Conservation (phyloP, 2,797 vertebrate genomes). For the Yasuhikotakia modesta region DNA sequence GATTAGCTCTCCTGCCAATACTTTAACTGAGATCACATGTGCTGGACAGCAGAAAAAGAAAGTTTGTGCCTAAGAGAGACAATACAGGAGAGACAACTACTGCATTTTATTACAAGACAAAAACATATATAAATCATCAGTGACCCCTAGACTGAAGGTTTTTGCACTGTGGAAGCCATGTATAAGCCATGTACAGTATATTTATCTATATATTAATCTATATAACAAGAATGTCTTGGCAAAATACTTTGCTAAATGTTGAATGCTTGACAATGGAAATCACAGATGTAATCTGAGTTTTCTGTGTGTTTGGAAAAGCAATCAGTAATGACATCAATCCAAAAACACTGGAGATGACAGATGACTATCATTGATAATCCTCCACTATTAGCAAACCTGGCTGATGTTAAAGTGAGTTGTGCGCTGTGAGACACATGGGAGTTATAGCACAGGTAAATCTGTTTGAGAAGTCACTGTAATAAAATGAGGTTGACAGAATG, state of each 20-base stretch:
- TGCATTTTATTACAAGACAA: constrained; percentile 59
- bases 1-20: constrained; percentile 74
- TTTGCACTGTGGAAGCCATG: neutral
- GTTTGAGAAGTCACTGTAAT: constrained; percentile 15
- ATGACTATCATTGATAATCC: constrained; percentile 60
- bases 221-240: constrained; percentile 1
- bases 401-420: too few species aligned
- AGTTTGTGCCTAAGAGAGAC: constrained; percentile 67
- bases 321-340: constrained; percentile 57
- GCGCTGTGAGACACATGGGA: constrained; percentile 52
- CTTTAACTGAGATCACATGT: constrained; percentile 87
- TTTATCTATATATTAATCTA: neutral
- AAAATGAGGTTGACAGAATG: constrained; percentile 1
- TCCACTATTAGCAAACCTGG: constrained; percentile 48
- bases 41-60: constrained; percentile 71
- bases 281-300: neutral
- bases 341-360: constrained; percentile 45
- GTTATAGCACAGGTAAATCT: constrained; percentile 52
- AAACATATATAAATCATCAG: constrained; percentile 5
- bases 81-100: constrained; percentile 64
- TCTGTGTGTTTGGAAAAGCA: constrained; percentile 31
- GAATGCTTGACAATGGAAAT: neutral
- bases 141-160: constrained; percentile 15
- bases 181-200: too few species aligned
- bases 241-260: too few species aligned